These are phyloP conservation scores for Acleris sparsana DNA, from an alignment of 2,888 invertebrate genomes.

Conservation along the genomic window DNA sequence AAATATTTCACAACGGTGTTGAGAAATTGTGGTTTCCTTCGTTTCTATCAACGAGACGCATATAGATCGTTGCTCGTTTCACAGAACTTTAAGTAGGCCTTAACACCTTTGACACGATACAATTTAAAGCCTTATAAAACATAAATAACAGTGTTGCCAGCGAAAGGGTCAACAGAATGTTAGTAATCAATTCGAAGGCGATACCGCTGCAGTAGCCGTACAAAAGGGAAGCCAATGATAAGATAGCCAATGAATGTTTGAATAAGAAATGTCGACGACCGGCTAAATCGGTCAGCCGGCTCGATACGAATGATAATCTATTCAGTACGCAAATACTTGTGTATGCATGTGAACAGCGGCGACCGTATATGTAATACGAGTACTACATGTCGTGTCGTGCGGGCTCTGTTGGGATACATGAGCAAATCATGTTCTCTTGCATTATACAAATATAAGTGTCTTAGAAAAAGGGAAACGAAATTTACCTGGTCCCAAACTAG, in stretches of 20 bases:
- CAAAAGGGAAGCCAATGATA: conserved; percentile 71
- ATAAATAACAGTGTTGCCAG: no score
- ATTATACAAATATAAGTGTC: no score
- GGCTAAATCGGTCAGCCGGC: conserved; percentile 41
- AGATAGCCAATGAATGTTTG: conserved; percentile 69
- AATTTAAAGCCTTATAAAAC: no score
- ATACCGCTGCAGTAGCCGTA: conserved; percentile 42
- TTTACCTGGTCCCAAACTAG: no score
- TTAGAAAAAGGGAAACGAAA: no score
- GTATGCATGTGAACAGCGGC: conserved; percentile 5
- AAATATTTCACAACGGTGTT: no score
- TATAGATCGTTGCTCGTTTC: no score
- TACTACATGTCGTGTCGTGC: not conserved
- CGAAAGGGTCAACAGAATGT: conserved; percentile 1
- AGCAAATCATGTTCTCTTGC: not conserved
- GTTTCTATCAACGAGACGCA: no score
- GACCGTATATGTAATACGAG: conserved; percentile 3
- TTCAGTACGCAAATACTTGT: conserved; percentile 20
- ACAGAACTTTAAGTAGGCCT: no score
- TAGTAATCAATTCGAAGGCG: conserved; percentile 19
- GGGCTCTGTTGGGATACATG: not conserved
- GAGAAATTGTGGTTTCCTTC: no score
- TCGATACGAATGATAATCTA: conserved; percentile 33
- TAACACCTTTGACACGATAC: no score
- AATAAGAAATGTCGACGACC: conserved; percentile 67